A percentile compares a stretch with the other conserved stretches of the same genome.
These are phyloP conservation scores for Magallana gigas DNA, from an alignment of 1,140 invertebrate genomes.

Conservation along the genomic window DNA sequence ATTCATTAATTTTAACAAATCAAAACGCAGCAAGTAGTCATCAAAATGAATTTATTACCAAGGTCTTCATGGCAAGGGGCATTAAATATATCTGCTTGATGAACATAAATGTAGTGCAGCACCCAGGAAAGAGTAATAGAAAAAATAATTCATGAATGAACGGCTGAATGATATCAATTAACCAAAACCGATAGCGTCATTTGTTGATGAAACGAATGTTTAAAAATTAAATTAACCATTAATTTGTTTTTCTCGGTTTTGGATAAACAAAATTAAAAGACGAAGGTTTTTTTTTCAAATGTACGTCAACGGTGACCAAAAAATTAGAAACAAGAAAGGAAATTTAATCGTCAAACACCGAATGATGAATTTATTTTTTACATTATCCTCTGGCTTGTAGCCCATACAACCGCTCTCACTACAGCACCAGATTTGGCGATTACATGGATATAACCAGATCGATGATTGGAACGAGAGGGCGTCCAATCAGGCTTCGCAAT, in stretches of 20 bases:
- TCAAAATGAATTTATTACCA: conserved; percentile 31
- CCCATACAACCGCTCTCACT: not conserved
- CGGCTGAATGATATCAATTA: no score
- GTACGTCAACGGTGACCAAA: no score
- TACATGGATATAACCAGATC: not conserved
- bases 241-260: no score
- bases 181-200: no score
- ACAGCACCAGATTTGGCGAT: not conserved
- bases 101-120: no score
- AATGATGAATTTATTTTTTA: not conserved
- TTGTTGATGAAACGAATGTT: no score
- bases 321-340: no score
- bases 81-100: not conserved
- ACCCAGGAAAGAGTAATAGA: no score
- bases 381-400: not conserved
- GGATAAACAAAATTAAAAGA: no score
- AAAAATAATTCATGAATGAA: no score
- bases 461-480: not conserved
- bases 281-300: no score
- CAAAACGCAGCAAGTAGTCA: not conserved
- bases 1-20: conserved; percentile 37
- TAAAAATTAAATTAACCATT: no score
- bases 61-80: not conserved
- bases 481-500: not conserved
- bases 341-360: not conserved